These are phyloP conservation scores for Misgurnus mizolepis DNA, from an alignment of 2,113 vertebrate species.

Conservation along the genomic window DNA sequence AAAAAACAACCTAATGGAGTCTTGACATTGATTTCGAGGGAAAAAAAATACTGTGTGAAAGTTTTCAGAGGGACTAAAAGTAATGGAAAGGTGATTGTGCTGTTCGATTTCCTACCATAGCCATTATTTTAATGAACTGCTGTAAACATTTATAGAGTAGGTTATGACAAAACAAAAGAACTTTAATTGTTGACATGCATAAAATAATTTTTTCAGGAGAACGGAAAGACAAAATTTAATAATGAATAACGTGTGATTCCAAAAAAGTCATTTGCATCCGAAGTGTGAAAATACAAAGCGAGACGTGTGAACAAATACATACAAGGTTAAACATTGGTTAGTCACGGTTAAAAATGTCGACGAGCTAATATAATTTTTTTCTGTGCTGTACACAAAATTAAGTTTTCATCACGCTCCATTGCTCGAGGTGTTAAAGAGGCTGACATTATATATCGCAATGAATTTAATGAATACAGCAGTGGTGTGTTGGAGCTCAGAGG, in stretches of 20 bases:
- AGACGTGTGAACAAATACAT: neutral
- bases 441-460: slow-evolving; percentile 17
- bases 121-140: neutral
- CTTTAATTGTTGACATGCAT: neutral
- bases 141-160: neutral
- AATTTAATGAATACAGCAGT: slow-evolving; percentile 28
- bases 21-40: slow-evolving; percentile 6
- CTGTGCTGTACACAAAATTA: neutral
- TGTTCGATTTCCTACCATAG: neutral
- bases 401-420: neutral
- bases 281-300: slow-evolving; percentile 2
- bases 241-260: slow-evolving; percentile 1
- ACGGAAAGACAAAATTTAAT: slow-evolving; percentile 5
- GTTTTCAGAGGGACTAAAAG: neutral
- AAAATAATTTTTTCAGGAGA: neutral
- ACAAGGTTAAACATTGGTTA: slow-evolving; percentile 22
- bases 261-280: neutral
- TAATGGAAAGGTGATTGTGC: neutral
- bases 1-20: neutral
- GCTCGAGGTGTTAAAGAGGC: slow-evolving; percentile 11
- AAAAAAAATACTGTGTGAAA: neutral
- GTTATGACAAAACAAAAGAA: neutral
- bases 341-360: neutral
- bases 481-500: slow-evolving; percentile 9
- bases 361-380: neutral